Conservation (phyloP, 2,888 invertebrate species). For the Saturnia japonica region DNA sequence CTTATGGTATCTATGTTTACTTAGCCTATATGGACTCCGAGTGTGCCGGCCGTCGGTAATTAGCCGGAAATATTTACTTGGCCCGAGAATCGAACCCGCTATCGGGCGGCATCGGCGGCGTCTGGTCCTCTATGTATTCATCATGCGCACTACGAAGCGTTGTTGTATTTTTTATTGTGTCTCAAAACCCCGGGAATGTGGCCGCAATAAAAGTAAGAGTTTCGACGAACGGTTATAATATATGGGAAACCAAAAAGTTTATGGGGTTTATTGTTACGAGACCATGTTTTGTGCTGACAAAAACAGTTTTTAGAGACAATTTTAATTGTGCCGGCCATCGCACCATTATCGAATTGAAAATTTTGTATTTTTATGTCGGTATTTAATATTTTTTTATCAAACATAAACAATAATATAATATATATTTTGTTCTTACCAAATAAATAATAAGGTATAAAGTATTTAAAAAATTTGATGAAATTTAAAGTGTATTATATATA, state of each 20-base stretch:
- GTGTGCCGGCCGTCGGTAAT: slow-evolving; percentile 56
- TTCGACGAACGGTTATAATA: slow-evolving; percentile 27
- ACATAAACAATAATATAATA: too few relatives aligned
- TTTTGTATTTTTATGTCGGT: not conserved
- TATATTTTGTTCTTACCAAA: too few relatives aligned
- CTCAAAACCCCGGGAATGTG: slow-evolving; percentile 41
- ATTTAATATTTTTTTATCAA: not conserved
- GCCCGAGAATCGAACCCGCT: slow-evolving; percentile 53
- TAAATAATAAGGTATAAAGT: too few relatives aligned
- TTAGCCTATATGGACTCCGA: slow-evolving; percentile 35
- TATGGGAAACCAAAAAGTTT: slow-evolving; percentile 23
- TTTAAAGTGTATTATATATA: too few relatives aligned
- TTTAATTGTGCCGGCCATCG: not conserved
- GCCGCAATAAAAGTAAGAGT: slow-evolving; percentile 42
- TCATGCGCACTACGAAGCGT: slow-evolving; percentile 56
- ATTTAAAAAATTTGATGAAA: too few relatives aligned
- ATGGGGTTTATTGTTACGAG: not conserved
- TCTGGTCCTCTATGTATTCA: slow-evolving; percentile 42
- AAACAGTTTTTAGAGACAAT: not conserved
- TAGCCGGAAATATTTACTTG: slow-evolving; percentile 63
- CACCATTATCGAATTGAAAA: not conserved
- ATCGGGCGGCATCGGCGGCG: slow-evolving; percentile 69
- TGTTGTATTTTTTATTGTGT: slow-evolving; percentile 36
- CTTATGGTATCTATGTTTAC: slow-evolving; percentile 37
- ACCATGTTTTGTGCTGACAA: not conserved